Percentiles rank a stretch among this genome's conserved stretches.
These are phyloP conservation scores for Pampusana beccarii DNA, from an alignment of 2,113 vertebrate species.

Conservation along the genomic window DNA sequence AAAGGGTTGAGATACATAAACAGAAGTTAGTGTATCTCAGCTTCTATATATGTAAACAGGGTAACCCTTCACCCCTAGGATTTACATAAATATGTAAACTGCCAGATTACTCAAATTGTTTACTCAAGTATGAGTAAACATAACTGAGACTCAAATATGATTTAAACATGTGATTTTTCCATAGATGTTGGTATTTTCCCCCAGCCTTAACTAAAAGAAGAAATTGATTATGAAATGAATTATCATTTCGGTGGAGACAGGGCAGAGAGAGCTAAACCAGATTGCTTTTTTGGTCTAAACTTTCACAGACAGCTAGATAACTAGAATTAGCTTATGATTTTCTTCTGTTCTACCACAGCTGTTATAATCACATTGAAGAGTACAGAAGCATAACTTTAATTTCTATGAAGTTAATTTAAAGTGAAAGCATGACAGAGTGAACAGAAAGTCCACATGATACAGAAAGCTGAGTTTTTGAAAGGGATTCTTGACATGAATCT, in stretches of 20 bases:
- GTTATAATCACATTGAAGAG: neutral
- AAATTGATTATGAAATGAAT: neutral
- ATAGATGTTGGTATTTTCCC: neutral
- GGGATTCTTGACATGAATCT: fast-evolving
- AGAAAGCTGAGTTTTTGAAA: neutral
- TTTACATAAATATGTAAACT: neutral
- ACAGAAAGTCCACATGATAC: neutral
- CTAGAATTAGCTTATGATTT: neutral
- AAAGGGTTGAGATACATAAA: neutral
- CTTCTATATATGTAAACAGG: neutral
- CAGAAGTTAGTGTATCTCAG: neutral
- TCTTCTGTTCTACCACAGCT: neutral
- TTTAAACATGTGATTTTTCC: neutral
- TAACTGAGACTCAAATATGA: neutral
- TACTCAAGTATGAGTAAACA: neutral
- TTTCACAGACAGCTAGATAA: neutral
- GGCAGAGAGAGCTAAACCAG: neutral
- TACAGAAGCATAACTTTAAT: neutral
- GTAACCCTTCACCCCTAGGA: neutral
- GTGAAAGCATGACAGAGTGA: neutral
- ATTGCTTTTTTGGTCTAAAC: neutral
- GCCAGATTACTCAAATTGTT: neutral
- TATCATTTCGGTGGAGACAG: neutral
- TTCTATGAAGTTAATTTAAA: neutral
- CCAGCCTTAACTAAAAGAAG: neutral